Evolutionary conservation across 2,113 vertebrate genomes (phyloP).

Genomic region (Microtus ochrogaster): DNA sequence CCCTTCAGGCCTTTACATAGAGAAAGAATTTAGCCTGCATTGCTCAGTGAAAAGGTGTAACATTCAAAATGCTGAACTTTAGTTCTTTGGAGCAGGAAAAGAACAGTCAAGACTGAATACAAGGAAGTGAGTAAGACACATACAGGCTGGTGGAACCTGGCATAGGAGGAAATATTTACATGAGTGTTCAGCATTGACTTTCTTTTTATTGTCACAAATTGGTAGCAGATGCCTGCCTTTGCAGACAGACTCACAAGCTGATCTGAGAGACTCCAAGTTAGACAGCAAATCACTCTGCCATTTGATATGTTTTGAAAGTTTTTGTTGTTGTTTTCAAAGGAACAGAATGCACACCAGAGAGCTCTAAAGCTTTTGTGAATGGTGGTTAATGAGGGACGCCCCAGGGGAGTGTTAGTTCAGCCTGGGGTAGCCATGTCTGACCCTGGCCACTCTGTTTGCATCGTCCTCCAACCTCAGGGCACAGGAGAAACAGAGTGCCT

Average conservation of each 20-base stretch:
- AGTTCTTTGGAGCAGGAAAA: conserved; percentile 64
- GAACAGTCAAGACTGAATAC: conserved; percentile 51
- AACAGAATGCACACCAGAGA: conserved; percentile 27
- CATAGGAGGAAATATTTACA: conserved; percentile 65
- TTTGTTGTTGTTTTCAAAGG: conserved; percentile 55
- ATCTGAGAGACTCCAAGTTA: conserved; percentile 49
- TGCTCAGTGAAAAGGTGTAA: conserved; percentile 38
- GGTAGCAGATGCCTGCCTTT: conserved; percentile 66
- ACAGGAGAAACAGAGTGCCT: background rate
- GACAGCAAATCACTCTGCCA: conserved; percentile 62
- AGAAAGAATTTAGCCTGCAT: conserved; percentile 16
- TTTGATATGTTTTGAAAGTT: conserved; percentile 54
- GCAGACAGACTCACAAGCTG: conserved; percentile 24
- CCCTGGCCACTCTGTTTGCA: background rate
- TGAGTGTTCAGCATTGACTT: conserved; percentile 55
- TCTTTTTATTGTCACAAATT: conserved; percentile 72
- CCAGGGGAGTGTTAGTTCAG: conserved; percentile 55
- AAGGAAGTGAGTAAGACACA: conserved; percentile 20
- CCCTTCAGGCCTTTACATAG: background rate
- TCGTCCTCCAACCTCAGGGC: background rate
- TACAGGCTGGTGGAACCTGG: conserved; percentile 45
- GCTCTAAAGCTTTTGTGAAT: conserved; percentile 52
- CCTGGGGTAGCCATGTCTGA: background rate
- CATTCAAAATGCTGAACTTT: background rate
- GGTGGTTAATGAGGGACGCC: conserved; percentile 56